Percentiles rank a stretch among this genome's conserved stretches.
Conservation (phyloP, 2,113 vertebrate species). For the Cranoglanis bouderius region DNA sequence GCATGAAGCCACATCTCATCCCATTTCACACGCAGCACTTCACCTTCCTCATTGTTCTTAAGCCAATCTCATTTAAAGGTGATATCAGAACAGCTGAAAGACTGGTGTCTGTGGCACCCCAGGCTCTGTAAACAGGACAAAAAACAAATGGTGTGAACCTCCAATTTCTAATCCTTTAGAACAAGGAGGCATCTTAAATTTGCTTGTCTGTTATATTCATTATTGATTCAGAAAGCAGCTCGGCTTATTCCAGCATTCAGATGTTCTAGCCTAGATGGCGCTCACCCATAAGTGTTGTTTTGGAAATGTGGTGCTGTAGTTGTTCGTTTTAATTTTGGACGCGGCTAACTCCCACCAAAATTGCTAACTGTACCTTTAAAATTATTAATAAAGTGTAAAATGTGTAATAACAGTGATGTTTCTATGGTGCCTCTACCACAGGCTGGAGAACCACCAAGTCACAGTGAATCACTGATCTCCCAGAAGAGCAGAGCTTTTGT, state of each 20-base stretch:
- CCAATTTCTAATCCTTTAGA: not conserved
- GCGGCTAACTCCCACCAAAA: not conserved
- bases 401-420: not conserved
- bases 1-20: constrained; percentile 14
- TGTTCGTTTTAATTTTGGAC: not conserved
- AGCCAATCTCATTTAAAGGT: not conserved
- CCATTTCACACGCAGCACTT: not conserved
- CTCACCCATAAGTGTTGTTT: not conserved
- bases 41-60: not conserved
- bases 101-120: too few species aligned
- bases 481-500: constrained; percentile 65
- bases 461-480: constrained; percentile 68
- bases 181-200: not conserved
- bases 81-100: not conserved
- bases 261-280: not conserved
- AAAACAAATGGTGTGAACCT: not conserved
- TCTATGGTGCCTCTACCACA: constrained; percentile 53
- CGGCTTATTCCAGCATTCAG: too few species aligned
- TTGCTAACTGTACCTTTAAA: not conserved
- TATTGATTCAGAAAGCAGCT: not conserved
- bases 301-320: not conserved
- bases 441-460: constrained; percentile 62
- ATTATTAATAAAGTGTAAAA: not conserved
- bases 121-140: not conserved
- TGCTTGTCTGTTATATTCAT: not conserved